Evolutionary conservation across 92 coral and sea anemone genomes (phyloP).

Genomic region (Paragorgia papillata): DNA sequence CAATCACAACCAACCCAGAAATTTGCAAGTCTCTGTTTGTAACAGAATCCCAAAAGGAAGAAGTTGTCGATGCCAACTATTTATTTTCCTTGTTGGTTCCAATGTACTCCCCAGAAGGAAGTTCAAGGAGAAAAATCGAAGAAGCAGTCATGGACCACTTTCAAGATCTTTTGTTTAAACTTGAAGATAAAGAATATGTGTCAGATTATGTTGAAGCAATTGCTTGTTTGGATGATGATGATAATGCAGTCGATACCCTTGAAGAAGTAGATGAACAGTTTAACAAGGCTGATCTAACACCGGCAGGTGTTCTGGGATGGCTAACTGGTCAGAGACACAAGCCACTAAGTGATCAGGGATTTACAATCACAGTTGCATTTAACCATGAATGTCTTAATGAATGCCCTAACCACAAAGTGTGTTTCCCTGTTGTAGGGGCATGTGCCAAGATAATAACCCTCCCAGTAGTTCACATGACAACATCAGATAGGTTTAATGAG

Average conservation of each 20-base stretch:
- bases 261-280: constrained; percentile 14
- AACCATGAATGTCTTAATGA: constrained; percentile 25
- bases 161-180: constrained; percentile 45
- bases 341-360: constrained; percentile 9
- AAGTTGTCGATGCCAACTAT: constrained; percentile 50
- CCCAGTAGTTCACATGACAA: constrained; percentile 52
- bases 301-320: constrained; percentile 34
- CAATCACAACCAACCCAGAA: constrained; percentile 27
- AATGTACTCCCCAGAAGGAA: constrained; percentile 38
- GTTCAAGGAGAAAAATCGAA: constrained; percentile 31
- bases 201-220: constrained; percentile 13
- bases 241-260: background rate
- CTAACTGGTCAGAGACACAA: constrained; percentile 35
- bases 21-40: constrained; percentile 44
- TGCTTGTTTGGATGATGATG: constrained; percentile 41
- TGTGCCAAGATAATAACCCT: constrained; percentile 47
- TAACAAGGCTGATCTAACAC: constrained; percentile 11
- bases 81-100: constrained; percentile 39
- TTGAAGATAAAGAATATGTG: constrained; percentile 43
- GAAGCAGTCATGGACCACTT: constrained; percentile 43
- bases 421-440: constrained; percentile 48
- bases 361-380: constrained; percentile 6
- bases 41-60: constrained; percentile 26
- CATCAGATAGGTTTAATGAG: constrained; percentile 17
- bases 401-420: constrained; percentile 39